Evolutionary conservation across 2,113 vertebrate genomes (phyloP).

Genomic region (Anarhynchus alexandrinus): DNA sequence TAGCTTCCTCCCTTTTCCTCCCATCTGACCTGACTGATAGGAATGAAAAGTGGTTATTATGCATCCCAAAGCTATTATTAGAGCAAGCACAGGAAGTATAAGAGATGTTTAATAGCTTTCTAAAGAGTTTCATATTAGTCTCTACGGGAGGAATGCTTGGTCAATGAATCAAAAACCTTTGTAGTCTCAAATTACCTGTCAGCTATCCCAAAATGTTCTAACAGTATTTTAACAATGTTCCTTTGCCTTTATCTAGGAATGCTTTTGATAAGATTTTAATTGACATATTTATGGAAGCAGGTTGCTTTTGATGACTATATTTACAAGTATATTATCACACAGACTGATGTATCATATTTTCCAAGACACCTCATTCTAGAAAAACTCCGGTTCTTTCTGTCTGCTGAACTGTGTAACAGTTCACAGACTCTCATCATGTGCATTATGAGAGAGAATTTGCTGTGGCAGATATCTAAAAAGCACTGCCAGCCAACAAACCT

Average conservation of each 20-base stretch:
- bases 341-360: not conserved
- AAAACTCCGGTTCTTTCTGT: not conserved
- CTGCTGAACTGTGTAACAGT: not conserved
- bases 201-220: not conserved
- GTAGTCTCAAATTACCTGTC: not conserved
- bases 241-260: not conserved
- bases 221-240: not conserved
- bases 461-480: conserved; percentile 7
- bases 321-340: conserved; percentile 23
- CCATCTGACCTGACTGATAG: not conserved
- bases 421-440: not conserved
- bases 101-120: not conserved
- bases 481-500: not conserved
- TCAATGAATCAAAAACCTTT: conserved; percentile 17
- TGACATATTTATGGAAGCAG: not conserved
- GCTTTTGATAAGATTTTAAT: conserved; percentile 10
- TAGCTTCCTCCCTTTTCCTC: not conserved
- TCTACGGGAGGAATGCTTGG: not conserved
- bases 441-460: conserved; percentile 30
- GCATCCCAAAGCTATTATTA: not conserved
- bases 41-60: not conserved
- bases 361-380: not conserved
- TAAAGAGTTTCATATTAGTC: not conserved
- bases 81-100: not conserved
- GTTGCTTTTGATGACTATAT: not conserved